Evolutionary conservation across 1,140 invertebrate genomes (phyloP), one percentile per base, ranked within the genome.

Genomic region (Cyphomyrmex costatus): DNA sequence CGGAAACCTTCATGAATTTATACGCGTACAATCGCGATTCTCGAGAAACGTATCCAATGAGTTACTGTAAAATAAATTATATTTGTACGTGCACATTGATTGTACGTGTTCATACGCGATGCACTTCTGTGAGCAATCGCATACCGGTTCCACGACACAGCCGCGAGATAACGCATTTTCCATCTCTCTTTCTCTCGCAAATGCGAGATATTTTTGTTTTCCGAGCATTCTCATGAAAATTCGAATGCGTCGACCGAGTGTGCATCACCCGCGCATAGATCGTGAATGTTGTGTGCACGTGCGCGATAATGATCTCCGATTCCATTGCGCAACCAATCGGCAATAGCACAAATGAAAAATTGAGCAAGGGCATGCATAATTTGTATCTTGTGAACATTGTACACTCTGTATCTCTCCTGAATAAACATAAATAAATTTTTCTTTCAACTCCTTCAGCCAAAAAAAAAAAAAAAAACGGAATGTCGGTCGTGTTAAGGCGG

Each of bases 401-500:
- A 91, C 79, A 89, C 76, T 89, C 88, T 91, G 92, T 93, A 93
- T 93, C 91, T 91, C 92, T 92, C 87, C 90, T 92, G 58, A 93
- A 93, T 93, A 92, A 93, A 93, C 74, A 56, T 85, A 92, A 92
- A 93, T 92, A 93, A 93, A 91, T 91, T 91, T 93, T 92, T 92
- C 91, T 92, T 93, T 92, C 82, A 90, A 88, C 88, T 92, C 92
- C 92, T 91, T 88, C 82, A 91, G 87, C 78, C 86, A 87, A 88
- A 86, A 42, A 66, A 58, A n/a, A n/a, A 19, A 30, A n/a, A 87
- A 88, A 86, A 0, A 7, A 70, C 21, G 16, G 49, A 2, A n/a
- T 16, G 6, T 63, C 16, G 33, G 12, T 68, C 12, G 24, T 21
- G 53, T 66, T 36, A 56, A 36, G 61, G 1, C 58, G n/a, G 49